A percentile compares a stretch with the other conserved stretches of the same genome.
Evolutionary conservation across 2,113 vertebrate genomes (phyloP).

Genomic region (Centropristis striata): DNA sequence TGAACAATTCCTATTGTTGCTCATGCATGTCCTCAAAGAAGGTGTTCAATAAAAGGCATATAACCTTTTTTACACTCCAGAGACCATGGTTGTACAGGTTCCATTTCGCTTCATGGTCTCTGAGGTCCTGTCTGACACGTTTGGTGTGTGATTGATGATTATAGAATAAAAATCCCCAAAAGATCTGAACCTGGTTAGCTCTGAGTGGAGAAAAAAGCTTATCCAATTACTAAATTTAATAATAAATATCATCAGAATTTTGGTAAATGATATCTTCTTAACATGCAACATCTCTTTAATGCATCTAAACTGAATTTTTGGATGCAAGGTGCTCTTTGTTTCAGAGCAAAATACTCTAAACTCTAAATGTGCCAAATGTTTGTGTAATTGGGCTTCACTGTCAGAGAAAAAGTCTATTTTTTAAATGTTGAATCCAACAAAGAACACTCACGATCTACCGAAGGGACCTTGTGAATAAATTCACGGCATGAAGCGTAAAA

Average conservation of each 20-base stretch:
- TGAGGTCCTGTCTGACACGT: not conserved
- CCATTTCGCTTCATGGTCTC: not conserved
- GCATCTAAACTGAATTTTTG: too few relatives aligned
- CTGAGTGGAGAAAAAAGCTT: not conserved
- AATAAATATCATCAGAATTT: too few relatives aligned
- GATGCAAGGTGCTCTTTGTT: not conserved
- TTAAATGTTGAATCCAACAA: not conserved
- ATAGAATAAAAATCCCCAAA: conserved; percentile 3
- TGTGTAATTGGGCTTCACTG: not conserved
- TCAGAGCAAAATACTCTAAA: not conserved
- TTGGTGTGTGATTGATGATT: conserved; percentile 21
- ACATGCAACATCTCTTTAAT: not conserved
- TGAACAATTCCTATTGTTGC: conserved; percentile 8
- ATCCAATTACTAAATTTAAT: too few relatives aligned
- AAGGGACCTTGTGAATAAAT: not conserved
- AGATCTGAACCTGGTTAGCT: not conserved
- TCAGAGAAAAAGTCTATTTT: not conserved
- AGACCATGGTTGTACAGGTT: not conserved
- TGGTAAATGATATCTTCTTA: too few relatives aligned
- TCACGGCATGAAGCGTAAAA: too few relatives aligned
- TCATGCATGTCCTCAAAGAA: conserved; percentile 8
- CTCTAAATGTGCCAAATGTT: not conserved
- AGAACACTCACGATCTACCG: not conserved
- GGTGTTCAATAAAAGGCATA: conserved; percentile 10
- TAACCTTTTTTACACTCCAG: conserved; percentile 15